A percentile compares a stretch with the other conserved stretches of the same genome.
Conservation (phyloP, 2,797 vertebrate species). For the Pipistrellus pygmaeus region DNA sequence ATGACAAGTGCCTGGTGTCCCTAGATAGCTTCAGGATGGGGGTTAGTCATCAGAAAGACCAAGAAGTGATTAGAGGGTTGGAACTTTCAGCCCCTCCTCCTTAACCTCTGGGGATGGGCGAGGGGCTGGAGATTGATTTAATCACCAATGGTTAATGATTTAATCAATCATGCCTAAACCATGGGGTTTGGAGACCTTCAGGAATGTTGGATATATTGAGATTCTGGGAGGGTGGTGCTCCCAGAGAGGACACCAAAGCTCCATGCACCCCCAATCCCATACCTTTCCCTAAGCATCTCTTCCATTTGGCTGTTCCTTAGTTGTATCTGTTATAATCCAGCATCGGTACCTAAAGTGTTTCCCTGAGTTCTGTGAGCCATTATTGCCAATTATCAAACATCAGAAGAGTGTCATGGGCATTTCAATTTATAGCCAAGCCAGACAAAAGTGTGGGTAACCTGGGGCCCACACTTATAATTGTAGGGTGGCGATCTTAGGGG, state of each 20-base stretch:
- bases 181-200: not conserved
- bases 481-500: not conserved
- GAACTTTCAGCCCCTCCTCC: not conserved
- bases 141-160: not conserved
- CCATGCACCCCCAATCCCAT: no score
- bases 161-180: not conserved
- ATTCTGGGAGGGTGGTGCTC: not conserved
- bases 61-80: not conserved
- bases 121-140: not conserved
- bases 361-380: not conserved
- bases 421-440: not conserved
- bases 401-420: not conserved
- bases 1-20: not conserved
- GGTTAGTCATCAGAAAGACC: not conserved
- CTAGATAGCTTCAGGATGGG: not conserved
- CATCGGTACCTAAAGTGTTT: not conserved
- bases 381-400: not conserved
- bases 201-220: not conserved
- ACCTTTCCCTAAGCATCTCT: not conserved
- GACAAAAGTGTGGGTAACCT: not conserved
- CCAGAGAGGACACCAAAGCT: not conserved
- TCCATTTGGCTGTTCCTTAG: not conserved
- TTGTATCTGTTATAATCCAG: not conserved
- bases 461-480: not conserved
- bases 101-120: not conserved